Percentiles rank a stretch among this genome's conserved stretches.
phyloP scores from a whole-genome alignment of 2,113 vertebrate species.

The Microcebus ravelobensis region DNA sequence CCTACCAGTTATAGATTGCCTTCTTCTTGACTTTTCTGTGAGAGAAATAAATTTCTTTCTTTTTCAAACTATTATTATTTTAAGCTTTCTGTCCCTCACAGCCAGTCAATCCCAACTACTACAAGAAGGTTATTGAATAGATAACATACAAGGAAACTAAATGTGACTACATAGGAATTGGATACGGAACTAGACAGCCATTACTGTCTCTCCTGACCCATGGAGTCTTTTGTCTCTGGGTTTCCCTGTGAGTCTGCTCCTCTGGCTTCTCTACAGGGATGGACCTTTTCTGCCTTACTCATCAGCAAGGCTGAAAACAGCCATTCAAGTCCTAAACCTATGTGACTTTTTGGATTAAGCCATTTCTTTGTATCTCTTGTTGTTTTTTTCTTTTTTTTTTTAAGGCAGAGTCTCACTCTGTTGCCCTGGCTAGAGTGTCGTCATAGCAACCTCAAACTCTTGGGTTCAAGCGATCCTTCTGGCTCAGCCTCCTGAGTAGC shows the following conservation, averaged over 20 bases:
- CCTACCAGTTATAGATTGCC: background rate
- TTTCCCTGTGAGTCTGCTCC: background rate
- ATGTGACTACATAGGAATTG: background rate
- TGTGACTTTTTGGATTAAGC: background rate
- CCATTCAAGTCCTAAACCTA: background rate
- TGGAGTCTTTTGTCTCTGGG: background rate
- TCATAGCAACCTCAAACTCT: too few species aligned
- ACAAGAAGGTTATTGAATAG: background rate
- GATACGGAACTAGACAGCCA: background rate
- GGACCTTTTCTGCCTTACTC: background rate
- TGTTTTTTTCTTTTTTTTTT: too few species aligned
- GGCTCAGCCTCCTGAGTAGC: too few species aligned
- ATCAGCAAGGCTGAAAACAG: conserved; percentile 2
- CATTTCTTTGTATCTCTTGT: background rate
- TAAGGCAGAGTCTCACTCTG: too few species aligned
- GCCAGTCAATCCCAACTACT: background rate
- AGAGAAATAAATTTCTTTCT: conserved; percentile 1
- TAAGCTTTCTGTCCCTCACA: background rate
- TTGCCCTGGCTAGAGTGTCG: too few species aligned
- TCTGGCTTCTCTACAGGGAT: background rate
- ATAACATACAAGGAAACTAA: background rate
- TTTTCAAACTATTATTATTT: background rate
- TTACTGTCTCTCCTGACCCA: background rate
- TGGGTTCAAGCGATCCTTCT: too few species aligned
- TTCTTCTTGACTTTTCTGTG: background rate